A percentile compares a stretch with the other conserved stretches of the same genome.
Evolutionary conservation across 2,888 invertebrate genomes (phyloP).

Genomic region (Sesia apiformis): DNA sequence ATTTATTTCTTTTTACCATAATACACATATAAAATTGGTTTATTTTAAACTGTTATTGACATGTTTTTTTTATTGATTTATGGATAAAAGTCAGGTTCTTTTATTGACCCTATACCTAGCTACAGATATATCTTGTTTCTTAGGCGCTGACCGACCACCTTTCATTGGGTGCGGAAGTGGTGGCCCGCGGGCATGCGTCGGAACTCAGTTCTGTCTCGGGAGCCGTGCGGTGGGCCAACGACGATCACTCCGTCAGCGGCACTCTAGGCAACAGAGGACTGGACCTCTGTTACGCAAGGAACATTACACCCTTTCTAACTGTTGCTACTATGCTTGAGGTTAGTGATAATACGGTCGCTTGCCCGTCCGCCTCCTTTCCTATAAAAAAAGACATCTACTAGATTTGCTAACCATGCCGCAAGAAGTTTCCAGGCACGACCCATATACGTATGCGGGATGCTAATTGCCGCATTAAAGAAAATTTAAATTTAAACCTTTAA

Average conservation of each 20-base stretch:
- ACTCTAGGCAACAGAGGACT: conserved; percentile 63
- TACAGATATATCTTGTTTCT: background rate
- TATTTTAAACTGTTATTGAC: background rate
- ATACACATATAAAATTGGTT: no score
- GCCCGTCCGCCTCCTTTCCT: no score
- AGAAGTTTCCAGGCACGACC: no score
- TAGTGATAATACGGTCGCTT: background rate
- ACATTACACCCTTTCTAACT: conserved; percentile 51
- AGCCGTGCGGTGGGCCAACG: conserved; percentile 49
- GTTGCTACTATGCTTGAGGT: conserved; percentile 65
- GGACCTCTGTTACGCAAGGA: conserved; percentile 56
- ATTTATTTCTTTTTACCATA: no score
- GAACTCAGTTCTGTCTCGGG: conserved; percentile 58
- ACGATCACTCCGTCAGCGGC: conserved; percentile 50
- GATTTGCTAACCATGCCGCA: no score
- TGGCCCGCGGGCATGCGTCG: conserved; percentile 44
- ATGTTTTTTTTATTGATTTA: background rate
- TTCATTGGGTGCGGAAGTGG: conserved; percentile 58
- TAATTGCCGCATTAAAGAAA: background rate
- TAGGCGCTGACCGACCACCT: conserved; percentile 48
- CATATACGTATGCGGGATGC: no score
- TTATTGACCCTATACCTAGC: background rate
- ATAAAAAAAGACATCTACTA: no score
- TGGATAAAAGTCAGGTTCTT: background rate
- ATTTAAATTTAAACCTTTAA: background rate